A percentile compares a stretch with the other conserved stretches of the same genome.
Evolutionary conservation across 2,113 vertebrate species (phyloP).

Genomic region (Austrofundulus limnaeus): DNA sequence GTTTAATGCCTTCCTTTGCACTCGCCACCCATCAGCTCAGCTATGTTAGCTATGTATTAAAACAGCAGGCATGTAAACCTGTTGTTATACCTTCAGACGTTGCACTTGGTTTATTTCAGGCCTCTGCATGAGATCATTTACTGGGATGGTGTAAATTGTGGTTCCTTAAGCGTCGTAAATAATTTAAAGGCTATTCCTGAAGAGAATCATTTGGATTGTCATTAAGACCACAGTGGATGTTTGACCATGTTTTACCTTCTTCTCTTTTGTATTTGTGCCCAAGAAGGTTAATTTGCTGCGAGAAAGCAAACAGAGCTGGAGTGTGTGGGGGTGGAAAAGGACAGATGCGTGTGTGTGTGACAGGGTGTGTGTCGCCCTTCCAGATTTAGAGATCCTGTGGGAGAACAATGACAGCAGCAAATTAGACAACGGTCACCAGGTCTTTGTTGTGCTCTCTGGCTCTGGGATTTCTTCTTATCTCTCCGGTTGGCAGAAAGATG

Average conservation of each 20-base stretch:
- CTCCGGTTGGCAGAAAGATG: slow-evolving; percentile 41
- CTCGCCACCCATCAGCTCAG: slow-evolving; percentile 7
- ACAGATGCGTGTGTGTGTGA: slow-evolving; percentile 40
- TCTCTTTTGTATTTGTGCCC: neutral
- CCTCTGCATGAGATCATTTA: too few species aligned
- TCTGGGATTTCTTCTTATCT: slow-evolving; percentile 58
- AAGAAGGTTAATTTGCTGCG: neutral
- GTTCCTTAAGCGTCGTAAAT: neutral
- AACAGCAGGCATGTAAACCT: slow-evolving; percentile 32
- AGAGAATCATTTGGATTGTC: too few species aligned
- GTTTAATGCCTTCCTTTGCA: neutral
- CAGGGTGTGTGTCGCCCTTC: slow-evolving; percentile 54
- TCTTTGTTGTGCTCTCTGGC: slow-evolving; percentile 23
- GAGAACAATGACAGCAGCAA: slow-evolving; percentile 70
- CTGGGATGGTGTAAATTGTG: too few species aligned
- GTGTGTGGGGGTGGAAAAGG: slow-evolving; percentile 31
- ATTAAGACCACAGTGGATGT: slow-evolving; percentile 17
- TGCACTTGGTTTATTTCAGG: slow-evolving; percentile 48
- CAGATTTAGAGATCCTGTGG: slow-evolving; percentile 70
- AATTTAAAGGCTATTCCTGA: neutral
- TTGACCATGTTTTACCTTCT: neutral
- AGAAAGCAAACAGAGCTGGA: neutral
- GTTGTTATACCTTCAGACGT: slow-evolving; percentile 38
- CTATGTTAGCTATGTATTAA: too few species aligned
- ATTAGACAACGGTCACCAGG: slow-evolving; percentile 63